Evolutionary conservation across 2,888 invertebrate genomes (phyloP).

Genomic region (Lasioglossum figueresi): DNA sequence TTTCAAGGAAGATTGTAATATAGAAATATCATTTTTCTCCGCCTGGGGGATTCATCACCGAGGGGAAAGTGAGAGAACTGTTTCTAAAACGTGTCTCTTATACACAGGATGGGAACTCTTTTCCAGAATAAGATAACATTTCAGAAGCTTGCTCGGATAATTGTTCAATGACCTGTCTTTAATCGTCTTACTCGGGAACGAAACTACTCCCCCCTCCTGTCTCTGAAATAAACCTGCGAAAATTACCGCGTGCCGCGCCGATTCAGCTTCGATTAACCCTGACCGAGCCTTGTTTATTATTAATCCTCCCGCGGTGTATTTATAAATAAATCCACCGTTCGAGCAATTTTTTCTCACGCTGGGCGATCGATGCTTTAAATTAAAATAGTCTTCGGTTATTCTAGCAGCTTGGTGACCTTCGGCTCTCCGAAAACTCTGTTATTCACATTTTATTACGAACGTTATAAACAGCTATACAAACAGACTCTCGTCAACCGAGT

Average conservation of each 20-base stretch:
- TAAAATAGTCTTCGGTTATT: constrained; percentile 27
- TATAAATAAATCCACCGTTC: constrained; percentile 26
- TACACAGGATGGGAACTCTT: neutral
- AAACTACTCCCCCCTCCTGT: neutral
- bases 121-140: neutral
- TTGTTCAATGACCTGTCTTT: neutral
- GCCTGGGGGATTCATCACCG: neutral
- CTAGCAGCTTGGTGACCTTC: constrained; percentile 42
- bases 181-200: neutral
- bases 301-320: constrained; percentile 24
- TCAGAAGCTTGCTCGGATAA: neutral
- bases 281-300: constrained; percentile 20
- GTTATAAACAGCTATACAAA: neutral
- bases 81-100: neutral
- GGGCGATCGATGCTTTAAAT: constrained; percentile 19
- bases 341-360: constrained; percentile 11
- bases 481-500: neutral
- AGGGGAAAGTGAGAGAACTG: neutral
- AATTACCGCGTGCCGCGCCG: neutral
- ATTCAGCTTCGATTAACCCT: neutral
- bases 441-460: neutral
- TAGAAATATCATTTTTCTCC: neutral
- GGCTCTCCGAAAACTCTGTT: neutral
- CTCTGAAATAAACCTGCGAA: neutral
- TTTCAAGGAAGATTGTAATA: neutral